Evolutionary conservation across 2,888 invertebrate genomes (phyloP).

Genomic region (Ormyrus rosae): DNA sequence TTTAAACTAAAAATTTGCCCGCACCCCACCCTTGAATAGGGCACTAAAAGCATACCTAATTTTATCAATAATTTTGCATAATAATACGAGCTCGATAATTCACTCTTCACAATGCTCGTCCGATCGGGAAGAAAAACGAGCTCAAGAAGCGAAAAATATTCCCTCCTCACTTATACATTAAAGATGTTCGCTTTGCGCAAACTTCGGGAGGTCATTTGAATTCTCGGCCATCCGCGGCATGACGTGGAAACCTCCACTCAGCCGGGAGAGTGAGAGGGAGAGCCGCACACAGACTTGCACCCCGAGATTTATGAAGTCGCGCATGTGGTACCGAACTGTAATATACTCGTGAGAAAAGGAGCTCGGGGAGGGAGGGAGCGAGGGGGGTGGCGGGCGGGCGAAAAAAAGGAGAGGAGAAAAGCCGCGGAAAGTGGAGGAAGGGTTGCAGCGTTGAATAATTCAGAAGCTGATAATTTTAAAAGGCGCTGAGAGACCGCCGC

Average conservation of each 20-base stretch:
- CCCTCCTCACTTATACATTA: conserved; percentile 5
- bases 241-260: not conserved
- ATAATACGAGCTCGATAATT: too few species aligned
- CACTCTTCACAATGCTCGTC: too few species aligned
- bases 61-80: too few species aligned
- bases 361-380: not conserved
- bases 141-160: not conserved
- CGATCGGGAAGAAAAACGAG: too few species aligned
- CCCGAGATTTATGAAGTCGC: conserved; percentile 37
- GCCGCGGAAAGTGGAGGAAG: not conserved
- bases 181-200: conserved; percentile 18
- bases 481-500: not conserved
- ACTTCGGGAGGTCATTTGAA: conserved; percentile 27
- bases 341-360: conserved; percentile 5
- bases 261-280: too few species aligned
- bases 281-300: not conserved
- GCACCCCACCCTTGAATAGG: too few species aligned
- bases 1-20: too few species aligned
- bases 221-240: not conserved
- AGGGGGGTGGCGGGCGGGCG: not conserved
- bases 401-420: not conserved
- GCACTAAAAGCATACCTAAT: too few species aligned
- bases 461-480: conserved; percentile 37
- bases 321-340: conserved; percentile 27
- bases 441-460: conserved; percentile 37